Conservation (phyloP, 1,140 invertebrate genomes). For the Acromyrmex echinatior region DNA sequence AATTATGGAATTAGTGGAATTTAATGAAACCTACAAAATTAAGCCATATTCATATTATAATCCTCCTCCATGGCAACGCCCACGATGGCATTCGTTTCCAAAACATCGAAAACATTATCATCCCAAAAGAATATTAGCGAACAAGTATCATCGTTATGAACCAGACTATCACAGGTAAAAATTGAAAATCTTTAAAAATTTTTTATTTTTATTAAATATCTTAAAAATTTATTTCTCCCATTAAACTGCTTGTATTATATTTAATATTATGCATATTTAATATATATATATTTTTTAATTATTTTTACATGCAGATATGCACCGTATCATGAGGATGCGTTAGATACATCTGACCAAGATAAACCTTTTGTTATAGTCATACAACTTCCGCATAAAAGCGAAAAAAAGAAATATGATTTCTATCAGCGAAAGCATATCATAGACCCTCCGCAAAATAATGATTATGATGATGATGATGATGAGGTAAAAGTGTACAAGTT, state of each 20-base stretch:
- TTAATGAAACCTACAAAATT: constrained; percentile 66
- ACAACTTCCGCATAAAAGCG: constrained; percentile 71
- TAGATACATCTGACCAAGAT: constrained; percentile 10
- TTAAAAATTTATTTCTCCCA: neutral
- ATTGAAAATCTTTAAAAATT: neutral
- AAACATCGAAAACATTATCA: constrained; percentile 61
- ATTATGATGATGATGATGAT: constrained; percentile 72
- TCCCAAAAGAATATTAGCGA: constrained; percentile 39
- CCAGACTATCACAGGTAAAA: constrained; percentile 63
- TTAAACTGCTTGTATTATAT: too few species aligned
- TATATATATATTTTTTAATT: neutral
- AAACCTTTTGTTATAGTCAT: constrained; percentile 78
- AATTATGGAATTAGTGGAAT: constrained; percentile 63
- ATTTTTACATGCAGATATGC: constrained; percentile 48
- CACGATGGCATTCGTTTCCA: constrained; percentile 63
- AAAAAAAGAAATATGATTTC: constrained; percentile 30
- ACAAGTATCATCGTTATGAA: constrained; percentile 55
- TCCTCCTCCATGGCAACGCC: constrained; percentile 59
- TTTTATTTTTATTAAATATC: neutral
- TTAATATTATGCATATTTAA: neutral
- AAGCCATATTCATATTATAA: constrained; percentile 69
- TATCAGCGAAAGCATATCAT: constrained; percentile 52
- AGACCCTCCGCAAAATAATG: constrained; percentile 26
- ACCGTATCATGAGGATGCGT: constrained; percentile 26
- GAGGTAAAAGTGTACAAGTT: constrained; percentile 58